phyloP scores from a whole-genome alignment of 2,113 vertebrate genomes.

The Nibea albiflora region DNA sequence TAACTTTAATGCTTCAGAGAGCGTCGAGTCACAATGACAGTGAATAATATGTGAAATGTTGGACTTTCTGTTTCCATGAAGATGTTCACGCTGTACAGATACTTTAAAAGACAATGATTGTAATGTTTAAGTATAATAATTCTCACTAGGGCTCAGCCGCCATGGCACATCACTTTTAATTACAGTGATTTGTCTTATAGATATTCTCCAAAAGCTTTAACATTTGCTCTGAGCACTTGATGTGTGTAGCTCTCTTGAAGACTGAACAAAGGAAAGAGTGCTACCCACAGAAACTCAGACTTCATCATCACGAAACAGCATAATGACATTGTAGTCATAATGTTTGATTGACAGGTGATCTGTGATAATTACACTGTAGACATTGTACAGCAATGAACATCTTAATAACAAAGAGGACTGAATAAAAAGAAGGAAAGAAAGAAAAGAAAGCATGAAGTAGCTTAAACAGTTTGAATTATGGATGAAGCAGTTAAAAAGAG shows the following conservation, averaged over 20 bases:
- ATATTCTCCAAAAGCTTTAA: background rate
- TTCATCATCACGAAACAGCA: slow-evolving; percentile 2
- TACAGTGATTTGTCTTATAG: slow-evolving; percentile 4
- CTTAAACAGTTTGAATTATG: background rate
- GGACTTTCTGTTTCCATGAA: background rate
- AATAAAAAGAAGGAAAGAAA: background rate
- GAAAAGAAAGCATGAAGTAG: background rate
- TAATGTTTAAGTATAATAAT: background rate
- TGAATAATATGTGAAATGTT: background rate
- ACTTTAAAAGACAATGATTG: background rate
- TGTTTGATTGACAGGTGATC: slow-evolving; percentile 35
- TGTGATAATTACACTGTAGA: slow-evolving; percentile 16
- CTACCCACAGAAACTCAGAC: slow-evolving; percentile 5
- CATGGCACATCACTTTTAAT: background rate
- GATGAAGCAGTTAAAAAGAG: slow-evolving; percentile 1
- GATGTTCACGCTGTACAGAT: background rate
- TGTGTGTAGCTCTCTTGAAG: background rate
- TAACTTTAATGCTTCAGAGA: slow-evolving; percentile 18
- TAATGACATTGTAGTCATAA: background rate
- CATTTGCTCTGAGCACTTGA: background rate
- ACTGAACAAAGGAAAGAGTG: background rate
- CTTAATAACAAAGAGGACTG: background rate
- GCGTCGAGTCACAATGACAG: slow-evolving; percentile 16
- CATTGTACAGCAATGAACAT: background rate
- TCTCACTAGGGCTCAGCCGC: background rate